Base-by-base conservation (phyloP, 2,797 vertebrate genomes). In the Acropternis orthonyx region DNA sequence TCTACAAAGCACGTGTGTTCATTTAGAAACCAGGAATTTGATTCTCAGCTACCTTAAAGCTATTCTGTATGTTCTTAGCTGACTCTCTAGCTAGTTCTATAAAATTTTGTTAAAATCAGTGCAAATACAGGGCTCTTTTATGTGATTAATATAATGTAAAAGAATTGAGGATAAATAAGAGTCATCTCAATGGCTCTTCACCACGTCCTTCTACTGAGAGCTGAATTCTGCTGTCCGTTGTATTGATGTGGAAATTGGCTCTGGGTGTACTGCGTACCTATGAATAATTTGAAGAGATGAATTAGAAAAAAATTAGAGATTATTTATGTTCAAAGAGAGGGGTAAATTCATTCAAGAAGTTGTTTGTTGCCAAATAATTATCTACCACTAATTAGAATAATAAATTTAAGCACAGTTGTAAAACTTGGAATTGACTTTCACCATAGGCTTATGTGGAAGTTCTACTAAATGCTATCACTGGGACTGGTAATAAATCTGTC, bases 281-380 rank as follows among this genome's bases (percentile, higher is more conserved):
- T 95, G 68, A 93, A 80, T 92, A 95, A 91, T 78, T 66, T 89
- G 32, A 67, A 76, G 75, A 86, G 73, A 90, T 36, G 8, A 76
- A 85, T 95, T 90, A 92, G 77, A 52, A 95, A 82, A 94, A 88
- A 87, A 88, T 87, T 95, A 86, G 65, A 73, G 39, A n/a, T 69
- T 36, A 96, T 84, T 94, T 85, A 94, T 93, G 44, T 52, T 92
- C 59, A 63, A 78, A 88, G 55, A 76, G 23, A 18, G 49, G 34
- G 12, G 3, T 55, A 94, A 82, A 92, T 92, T 69, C 36, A 74
- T 91, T 92, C 84, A 76, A 44, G 62, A 78, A 81, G 63, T 96
- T 97, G 94, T 95, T 97, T 95, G 92, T 96, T 97, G 94, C 93
- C 92, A 95, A 55, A 95, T 97, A 95, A 95, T 95, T 96, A 92